Percentiles rank a stretch among this genome's conserved stretches.
These are phyloP conservation scores for Melanotaenia nigrans DNA, from an alignment of 2,797 vertebrate genomes.

Conservation along the genomic window DNA sequence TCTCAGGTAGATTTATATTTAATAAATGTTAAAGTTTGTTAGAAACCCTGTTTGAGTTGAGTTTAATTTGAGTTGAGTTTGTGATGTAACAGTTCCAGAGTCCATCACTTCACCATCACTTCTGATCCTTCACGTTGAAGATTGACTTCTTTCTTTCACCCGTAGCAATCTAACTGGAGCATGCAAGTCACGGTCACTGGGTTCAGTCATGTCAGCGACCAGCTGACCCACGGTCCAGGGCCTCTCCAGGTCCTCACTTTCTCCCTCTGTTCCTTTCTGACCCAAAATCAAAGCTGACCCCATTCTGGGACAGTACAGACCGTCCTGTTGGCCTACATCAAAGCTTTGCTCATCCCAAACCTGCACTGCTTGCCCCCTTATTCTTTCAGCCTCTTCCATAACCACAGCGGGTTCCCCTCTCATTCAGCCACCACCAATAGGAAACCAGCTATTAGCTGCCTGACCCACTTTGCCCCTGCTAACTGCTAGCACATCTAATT, in stretches of 20 bases:
- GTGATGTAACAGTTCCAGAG: constrained; percentile 1
- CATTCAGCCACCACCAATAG: constrained; percentile 65
- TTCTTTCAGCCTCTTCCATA: constrained; percentile 45
- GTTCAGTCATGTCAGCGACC: constrained; percentile 48
- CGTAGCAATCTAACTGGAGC: constrained; percentile 56
- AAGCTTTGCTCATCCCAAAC: constrained; percentile 59
- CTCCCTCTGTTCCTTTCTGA: constrained; percentile 40
- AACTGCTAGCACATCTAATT: constrained; percentile 81
- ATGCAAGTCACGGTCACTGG: constrained; percentile 42
- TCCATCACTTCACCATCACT: constrained; percentile 20
- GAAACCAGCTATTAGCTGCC: constrained; percentile 77
- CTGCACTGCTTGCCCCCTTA: constrained; percentile 38
- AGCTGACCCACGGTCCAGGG: constrained; percentile 40
- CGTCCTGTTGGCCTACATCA: constrained; percentile 53
- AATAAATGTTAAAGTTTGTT: neutral
- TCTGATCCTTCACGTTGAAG: constrained; percentile 36
- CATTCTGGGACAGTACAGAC: constrained; percentile 43
- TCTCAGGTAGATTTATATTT: neutral
- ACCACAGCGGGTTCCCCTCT: constrained; percentile 57
- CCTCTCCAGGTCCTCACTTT: constrained; percentile 32
- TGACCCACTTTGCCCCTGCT: constrained; percentile 81
- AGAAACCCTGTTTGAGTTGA: neutral
- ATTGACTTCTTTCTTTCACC: constrained; percentile 27
- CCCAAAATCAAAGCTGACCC: constrained; percentile 47
- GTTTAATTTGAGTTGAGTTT: constrained; percentile 1